Evolutionary conservation across 2,888 invertebrate genomes (phyloP), one percentile per base, ranked within the genome.

Genomic region (Elgonia sp.): DNA sequence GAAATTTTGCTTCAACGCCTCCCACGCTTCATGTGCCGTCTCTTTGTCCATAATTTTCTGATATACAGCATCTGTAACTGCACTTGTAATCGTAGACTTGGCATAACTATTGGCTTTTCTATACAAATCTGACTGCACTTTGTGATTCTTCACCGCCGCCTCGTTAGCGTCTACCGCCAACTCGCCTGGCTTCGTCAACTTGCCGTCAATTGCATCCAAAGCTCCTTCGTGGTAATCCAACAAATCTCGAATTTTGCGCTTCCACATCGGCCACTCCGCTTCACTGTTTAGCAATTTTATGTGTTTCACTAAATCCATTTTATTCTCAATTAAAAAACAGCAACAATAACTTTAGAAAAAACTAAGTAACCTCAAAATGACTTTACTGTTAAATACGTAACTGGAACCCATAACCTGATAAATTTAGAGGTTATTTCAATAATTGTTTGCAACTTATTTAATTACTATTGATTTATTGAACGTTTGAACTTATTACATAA

Each of bases 1-100:
- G 79, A 93, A 93, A 10, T 91, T 77, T 39, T 84, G 79, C 77
- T 91, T 92, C 46, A 92, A 89, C 21, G 90, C 90, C 81, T 93
- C 91, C 92, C 93, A 93, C 39, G 91, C 90, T 12, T 94, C 92
- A 67, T 86, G 79, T 0, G 93, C 92, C 67, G 92, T 90, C 21
- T 92, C 90, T 90, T 91, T 92, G 80, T 93, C 93, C 93, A 93
- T 93, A 46, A 93, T 92, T 81, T 93, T 94, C 60, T 93, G 91
- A 88, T 93, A 91, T 2, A 93, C 92, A 14, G 88, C 81, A 84
- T 93, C 93, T 39, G 91, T 92, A 3, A 93, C 89, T 72, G 92
- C 73, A 89, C 90, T 92, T 39, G 91, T 86, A 50, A 94, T 93
- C 92, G 93, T 92, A 0, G 93, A 92, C 65, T 93, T 93, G 5